These are phyloP conservation scores for Aldabrachelys gigantea DNA, from an alignment of 2,113 vertebrate genomes.

Conservation along the genomic window DNA sequence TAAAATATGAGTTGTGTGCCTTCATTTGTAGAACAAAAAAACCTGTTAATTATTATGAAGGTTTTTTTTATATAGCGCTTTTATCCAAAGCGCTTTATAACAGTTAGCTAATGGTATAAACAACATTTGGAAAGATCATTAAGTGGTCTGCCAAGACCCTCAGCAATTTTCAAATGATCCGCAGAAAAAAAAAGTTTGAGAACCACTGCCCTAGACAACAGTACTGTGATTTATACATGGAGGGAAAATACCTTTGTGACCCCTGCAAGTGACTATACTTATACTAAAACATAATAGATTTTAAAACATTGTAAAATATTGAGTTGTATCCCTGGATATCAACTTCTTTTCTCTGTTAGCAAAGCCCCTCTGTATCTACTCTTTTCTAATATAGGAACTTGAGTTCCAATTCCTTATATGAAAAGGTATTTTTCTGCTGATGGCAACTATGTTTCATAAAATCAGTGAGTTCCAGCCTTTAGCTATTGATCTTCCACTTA, in stretches of 20 bases:
- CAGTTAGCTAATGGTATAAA: too few species aligned
- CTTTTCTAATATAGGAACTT: background rate
- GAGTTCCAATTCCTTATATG: background rate
- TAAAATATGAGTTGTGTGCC: too few species aligned
- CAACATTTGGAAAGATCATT: too few species aligned
- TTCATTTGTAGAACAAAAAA: too few species aligned
- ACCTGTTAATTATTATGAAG: too few species aligned
- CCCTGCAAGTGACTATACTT: background rate
- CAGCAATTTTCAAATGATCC: too few species aligned
- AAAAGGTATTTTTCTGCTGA: background rate
- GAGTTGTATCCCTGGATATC: background rate
- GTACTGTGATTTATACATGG: background rate
- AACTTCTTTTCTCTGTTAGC: background rate
- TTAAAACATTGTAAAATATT: background rate
- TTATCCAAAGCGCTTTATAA: too few species aligned
- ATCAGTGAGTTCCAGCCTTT: background rate
- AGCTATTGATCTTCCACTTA: background rate
- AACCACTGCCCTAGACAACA: background rate
- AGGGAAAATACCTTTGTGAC: background rate
- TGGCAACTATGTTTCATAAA: background rate
- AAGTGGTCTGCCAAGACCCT: too few species aligned
- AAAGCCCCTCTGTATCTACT: background rate
- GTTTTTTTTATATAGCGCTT: too few species aligned
- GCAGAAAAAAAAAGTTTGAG: too few species aligned
- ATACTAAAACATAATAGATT: background rate